phyloP scores from a whole-genome alignment of 1,140 invertebrate genomes.

The Bombus vancouverensis region DNA sequence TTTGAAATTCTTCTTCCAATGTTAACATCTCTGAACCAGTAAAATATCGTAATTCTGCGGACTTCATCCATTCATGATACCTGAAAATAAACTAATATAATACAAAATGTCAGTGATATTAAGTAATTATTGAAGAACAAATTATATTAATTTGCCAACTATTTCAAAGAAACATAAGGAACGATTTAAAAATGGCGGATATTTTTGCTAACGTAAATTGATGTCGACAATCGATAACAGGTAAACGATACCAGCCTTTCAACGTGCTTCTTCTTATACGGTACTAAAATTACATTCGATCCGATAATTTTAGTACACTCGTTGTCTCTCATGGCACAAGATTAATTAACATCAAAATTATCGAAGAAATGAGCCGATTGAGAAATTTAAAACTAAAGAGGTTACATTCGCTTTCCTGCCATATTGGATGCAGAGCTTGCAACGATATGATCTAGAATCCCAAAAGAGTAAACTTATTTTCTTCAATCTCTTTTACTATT shows the following conservation, averaged over 20 bases:
- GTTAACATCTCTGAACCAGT: slow-evolving; percentile 95
- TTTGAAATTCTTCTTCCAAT: slow-evolving; percentile 93
- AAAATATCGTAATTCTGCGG: slow-evolving; percentile 89
- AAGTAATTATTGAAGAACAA: background rate
- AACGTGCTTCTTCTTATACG: slow-evolving; percentile 88
- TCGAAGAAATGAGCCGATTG: background rate
- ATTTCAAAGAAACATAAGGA: background rate
- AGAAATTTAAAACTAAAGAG: background rate
- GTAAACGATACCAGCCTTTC: slow-evolving; percentile 83
- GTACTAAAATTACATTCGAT: slow-evolving; percentile 86
- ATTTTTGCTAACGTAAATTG: slow-evolving; percentile 7
- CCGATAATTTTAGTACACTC: slow-evolving; percentile 85
- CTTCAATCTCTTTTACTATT: background rate
- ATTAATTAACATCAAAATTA: background rate
- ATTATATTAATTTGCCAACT: background rate
- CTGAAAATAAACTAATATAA: slow-evolving; percentile 76
- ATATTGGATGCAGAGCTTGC: slow-evolving; percentile 51
- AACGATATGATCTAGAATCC: slow-evolving; percentile 24
- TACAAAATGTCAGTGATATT: background rate
- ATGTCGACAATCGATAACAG: slow-evolving; percentile 28
- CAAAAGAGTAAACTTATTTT: slow-evolving; percentile 17
- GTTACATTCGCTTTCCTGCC: slow-evolving; percentile 45
- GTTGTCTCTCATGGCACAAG: slow-evolving; percentile 84
- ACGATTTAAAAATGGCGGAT: slow-evolving; percentile 44
- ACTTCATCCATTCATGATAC: slow-evolving; percentile 97